A percentile compares a stretch with the other conserved stretches of the same genome.
These are phyloP conservation scores for Pristionchus arcanus DNA, from an alignment of 2,888 invertebrate genomes.

Conservation along the genomic window DNA sequence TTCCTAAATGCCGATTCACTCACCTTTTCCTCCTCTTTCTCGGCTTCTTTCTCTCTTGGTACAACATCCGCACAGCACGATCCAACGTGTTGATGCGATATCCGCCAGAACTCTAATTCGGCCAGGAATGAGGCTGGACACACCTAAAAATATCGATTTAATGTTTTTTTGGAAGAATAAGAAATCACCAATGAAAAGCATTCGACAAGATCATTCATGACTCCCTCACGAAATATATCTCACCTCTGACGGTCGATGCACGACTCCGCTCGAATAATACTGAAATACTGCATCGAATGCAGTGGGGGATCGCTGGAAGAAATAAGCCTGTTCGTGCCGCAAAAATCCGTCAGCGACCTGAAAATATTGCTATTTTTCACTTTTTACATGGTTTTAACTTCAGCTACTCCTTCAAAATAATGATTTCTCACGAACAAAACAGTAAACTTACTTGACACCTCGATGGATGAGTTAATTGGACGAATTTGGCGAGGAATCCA, in stretches of 20 bases:
- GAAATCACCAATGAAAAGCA: not conserved
- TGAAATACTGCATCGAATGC: constrained; percentile 75
- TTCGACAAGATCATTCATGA: not conserved
- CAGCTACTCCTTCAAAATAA: not conserved
- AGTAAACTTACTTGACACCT: constrained; percentile 69
- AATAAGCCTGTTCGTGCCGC: constrained; percentile 75
- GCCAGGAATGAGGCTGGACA: constrained; percentile 76
- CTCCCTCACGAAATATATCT: not conserved
- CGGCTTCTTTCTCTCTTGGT: constrained; percentile 71
- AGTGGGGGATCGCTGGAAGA: constrained; percentile 76
- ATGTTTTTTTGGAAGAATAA: not conserved
- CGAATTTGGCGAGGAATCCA: constrained; percentile 76
- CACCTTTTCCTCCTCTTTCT: constrained; percentile 75
- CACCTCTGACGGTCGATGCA: constrained; percentile 77
- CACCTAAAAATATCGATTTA: constrained; percentile 56
- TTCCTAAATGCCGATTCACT: not conserved
- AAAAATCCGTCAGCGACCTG: constrained; percentile 78
- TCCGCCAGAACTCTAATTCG: constrained; percentile 78
- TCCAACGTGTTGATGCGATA: constrained; percentile 74
- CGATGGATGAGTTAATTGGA: constrained; percentile 75
- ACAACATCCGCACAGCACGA: constrained; percentile 77
- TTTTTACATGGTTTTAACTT: not conserved
- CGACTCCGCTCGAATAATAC: constrained; percentile 78
- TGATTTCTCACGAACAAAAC: not conserved
- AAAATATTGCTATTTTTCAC: constrained; percentile 7